These are phyloP conservation scores for Atrichornis clamosus DNA, from an alignment of 2,113 vertebrate species.

Conservation along the genomic window DNA sequence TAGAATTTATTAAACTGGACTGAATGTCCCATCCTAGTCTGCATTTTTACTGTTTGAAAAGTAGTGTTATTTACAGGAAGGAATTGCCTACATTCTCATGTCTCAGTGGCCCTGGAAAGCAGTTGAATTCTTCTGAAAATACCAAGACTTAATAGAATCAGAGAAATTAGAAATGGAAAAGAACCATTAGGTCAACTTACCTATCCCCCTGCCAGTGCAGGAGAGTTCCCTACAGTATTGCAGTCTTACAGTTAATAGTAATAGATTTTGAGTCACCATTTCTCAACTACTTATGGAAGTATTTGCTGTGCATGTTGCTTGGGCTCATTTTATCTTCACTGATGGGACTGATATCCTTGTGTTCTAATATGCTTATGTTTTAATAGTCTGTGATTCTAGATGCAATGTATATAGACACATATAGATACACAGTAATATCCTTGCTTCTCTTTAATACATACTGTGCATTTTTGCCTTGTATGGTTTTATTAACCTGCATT, in stretches of 20 bases:
- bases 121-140: constrained; percentile 39
- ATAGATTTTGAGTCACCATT: background rate
- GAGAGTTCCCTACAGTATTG: constrained; percentile 20
- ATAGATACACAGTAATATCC: background rate
- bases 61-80: constrained; percentile 59
- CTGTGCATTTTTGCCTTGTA: background rate
- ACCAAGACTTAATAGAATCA: constrained; percentile 33
- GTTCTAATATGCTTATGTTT: background rate
- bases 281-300: background rate
- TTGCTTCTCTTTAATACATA: background rate
- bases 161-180: constrained; percentile 62
- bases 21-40: constrained; percentile 18
- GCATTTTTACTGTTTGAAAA: constrained; percentile 29
- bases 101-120: constrained; percentile 35
- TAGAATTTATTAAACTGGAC: constrained; percentile 49
- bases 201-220: background rate
- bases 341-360: background rate
- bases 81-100: constrained; percentile 41
- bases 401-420: background rate
- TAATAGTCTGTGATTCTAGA: background rate
- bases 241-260: constrained; percentile 25
- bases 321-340: constrained; percentile 1
- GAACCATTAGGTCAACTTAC: constrained; percentile 39
- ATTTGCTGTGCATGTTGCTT: background rate
- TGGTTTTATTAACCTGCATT: background rate